Evolutionary conservation across 2,797 vertebrate genomes (phyloP).

Genomic region (Danio aesculapii): DNA sequence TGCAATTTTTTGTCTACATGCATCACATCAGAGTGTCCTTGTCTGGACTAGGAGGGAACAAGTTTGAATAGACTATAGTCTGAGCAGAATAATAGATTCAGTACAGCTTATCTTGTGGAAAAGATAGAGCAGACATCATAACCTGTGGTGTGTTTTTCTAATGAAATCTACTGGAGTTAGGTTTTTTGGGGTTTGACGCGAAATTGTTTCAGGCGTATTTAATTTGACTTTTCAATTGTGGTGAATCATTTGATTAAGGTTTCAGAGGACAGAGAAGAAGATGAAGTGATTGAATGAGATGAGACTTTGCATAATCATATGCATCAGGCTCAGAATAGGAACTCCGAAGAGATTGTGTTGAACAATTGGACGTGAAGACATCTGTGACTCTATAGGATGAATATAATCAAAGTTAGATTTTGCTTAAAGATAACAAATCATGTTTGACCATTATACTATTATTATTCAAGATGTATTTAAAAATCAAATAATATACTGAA

Average conservation of each 20-base stretch:
- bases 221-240: conserved; percentile 66
- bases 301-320: conserved; percentile 46
- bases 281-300: conserved; percentile 48
- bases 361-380: neutral
- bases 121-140: conserved; percentile 53
- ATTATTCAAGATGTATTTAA: too few relatives aligned
- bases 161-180: conserved; percentile 62
- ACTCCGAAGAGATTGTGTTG: conserved; percentile 11
- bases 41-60: conserved; percentile 38
- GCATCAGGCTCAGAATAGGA: conserved; percentile 10
- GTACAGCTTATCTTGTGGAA: conserved; percentile 61
- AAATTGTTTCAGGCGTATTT: conserved; percentile 64
- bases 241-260: conserved; percentile 63
- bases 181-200: conserved; percentile 16
- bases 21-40: conserved; percentile 35
- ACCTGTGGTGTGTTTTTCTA: conserved; percentile 49
- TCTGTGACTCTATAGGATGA: neutral
- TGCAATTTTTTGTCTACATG: neutral
- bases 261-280: conserved; percentile 36
- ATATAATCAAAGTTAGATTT: neutral
- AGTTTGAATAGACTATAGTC: conserved; percentile 41
- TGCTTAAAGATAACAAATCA: neutral
- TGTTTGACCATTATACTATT: neutral
- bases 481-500: too few relatives aligned
- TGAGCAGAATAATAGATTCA: conserved; percentile 58